Base-by-base conservation (phyloP, 2,797 vertebrate genomes). In the Pseudochirops corinnae region DNA sequence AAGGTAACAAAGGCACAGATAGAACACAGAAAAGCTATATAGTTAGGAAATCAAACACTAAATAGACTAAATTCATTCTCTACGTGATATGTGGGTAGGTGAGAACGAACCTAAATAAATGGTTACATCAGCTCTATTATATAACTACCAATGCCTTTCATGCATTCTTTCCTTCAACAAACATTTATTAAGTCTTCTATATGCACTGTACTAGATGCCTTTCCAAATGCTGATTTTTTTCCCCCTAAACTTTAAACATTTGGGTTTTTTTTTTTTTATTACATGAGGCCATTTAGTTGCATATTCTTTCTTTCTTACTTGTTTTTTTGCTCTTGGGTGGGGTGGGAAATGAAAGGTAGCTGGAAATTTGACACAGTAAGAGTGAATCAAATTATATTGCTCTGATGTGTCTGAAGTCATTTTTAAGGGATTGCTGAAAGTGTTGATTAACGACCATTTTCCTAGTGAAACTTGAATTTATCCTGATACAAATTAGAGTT, bases 401-500 rank as follows among this genome's bases (percentile, higher is more conserved):
- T 50, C 52, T 3, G 52, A 46, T 9, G 12, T 24, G 46, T 13
- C n/a, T n/a, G 67, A 18, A 92, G 21, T 0, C 4, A 24, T 14
- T 50, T 56, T 52, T 92, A 55, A 60, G 9, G 52, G 26, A 29
- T 2, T 56, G 18, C 9, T 50, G 56, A 90, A 91, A 56, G 21
- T 0, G 0, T 53, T 53, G 33, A 1, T 28, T 18, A 28, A n/a
- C 53, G 7, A 87, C 4, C 39, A 2, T 53, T 93, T 56, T 82
- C 55, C 29, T 31, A 62, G 0, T 62, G 28, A 2, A 82, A 28
- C 90, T 93, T 91, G 52, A 92, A 26, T 93, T 94, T 92, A 52
- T 95, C 90, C 92, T 56, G 26, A n/a, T 52, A 33, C 93, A 96
- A 93, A 24, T 94, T 57, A 46, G 55, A 62, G 11, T 92, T 60